Evolutionary conservation across 2,888 invertebrate species (phyloP), one percentile per base, ranked within the genome.

Genomic region (Slavum lentiscoides): DNA sequence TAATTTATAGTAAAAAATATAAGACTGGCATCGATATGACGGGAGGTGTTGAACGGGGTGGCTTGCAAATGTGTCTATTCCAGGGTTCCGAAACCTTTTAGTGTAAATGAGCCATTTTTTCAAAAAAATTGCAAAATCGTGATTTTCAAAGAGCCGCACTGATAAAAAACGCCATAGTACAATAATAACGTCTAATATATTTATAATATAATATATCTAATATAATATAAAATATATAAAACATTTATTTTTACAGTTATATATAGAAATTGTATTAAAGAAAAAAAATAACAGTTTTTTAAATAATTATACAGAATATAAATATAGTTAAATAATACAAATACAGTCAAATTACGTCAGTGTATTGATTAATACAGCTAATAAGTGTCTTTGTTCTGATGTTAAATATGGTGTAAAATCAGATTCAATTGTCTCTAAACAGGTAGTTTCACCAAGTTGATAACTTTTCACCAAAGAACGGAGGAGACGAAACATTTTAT

Each of bases 361-460:
- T 39, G 77, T 80, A 64, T 80, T 80, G 17, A 80, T 80, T 64
- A 80, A 80, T 39, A 80, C 77, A 17, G 70, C 59, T 39, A 80
- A 62, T 64, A 80, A 80, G 49, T 80, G 61, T 39, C 77, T 80
- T 43, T 70, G 77, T 64, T 80, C 77, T 23, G 69, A 64, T 58
- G 77, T 80, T 70, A 80, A 55, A 64, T 80, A 70, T 62, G 77
- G 70, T 23, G 70, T 70, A 9, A 80, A 70, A 80, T 80, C 70
- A 64, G 77, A 80, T 64, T 80, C 77, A 70, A 80, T 80, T 70
- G 77, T 70, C 55, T 13, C 61, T 39, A 80, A 80, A 55, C 77
- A 70, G 7, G 77, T 62, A 13, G 77, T 80, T 64, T 80, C 77
- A 55, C 77, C 70, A 39, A 80, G 77, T 55, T 80, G 77, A 55